Evolutionary conservation across 1,140 invertebrate species (phyloP), one percentile per base, ranked within the genome.

Genomic region (Drosophila ironensis): DNA sequence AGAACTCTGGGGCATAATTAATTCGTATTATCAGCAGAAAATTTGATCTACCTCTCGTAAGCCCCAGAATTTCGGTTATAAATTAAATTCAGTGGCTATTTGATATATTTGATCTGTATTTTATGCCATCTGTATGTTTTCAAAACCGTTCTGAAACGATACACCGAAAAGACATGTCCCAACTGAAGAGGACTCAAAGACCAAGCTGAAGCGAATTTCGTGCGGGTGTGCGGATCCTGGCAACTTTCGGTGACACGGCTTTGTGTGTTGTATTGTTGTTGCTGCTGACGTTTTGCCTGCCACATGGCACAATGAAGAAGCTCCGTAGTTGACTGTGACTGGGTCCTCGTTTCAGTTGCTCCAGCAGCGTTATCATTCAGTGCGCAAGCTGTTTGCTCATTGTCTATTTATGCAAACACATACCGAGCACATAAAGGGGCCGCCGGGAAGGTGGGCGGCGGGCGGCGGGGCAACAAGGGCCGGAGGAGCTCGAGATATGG

Each of bases 341-440:
- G 68, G 60, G 56, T 48, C 77, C 51, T 52, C 66, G 76, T 71
- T 78, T 78, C 52, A 47, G 67, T 46, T 59, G 78, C 64, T 86
- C 50, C 73, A 61, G n/a, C n/a, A n/a, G 63, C 80, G 80, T 86
- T 84, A 84, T 84, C 80, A 86, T 84, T 86, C 74, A 84, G 80
- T 67, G 69, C 64, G 80, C 80, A 84, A 84, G 80, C 80, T 84
- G 80, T 84, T 84, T 84, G 80, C 74, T 84, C 80, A 84, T 84
- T 84, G 80, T 84, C 80, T 84, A 84, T 86, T 84, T 84, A 84
- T 84, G 80, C 73, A 80, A 78, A 80, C 78, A 73, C 60, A 84
- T 53, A 74, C 42, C 84, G 9, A 60, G 28, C 17, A 37, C 25
- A 35, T 9, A 33, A 16, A 22, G 48, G 19, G 28, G 6, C 14